phyloP scores from a whole-genome alignment of 2,888 invertebrate genomes.

The Ethmia dodecea region DNA sequence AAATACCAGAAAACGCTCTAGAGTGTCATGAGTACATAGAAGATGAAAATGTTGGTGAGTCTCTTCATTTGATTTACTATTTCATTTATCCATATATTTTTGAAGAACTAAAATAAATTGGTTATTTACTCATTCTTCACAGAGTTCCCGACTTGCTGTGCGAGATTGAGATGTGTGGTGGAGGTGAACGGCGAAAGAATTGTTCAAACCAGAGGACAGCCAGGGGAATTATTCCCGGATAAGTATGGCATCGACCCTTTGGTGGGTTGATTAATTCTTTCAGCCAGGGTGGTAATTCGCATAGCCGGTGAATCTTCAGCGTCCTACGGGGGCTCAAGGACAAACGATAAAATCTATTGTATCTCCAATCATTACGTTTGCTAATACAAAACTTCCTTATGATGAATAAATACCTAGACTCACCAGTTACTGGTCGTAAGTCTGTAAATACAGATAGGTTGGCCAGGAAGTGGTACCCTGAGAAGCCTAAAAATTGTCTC shows the following conservation, averaged over 20 bases:
- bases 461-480: too few species aligned
- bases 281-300: too few species aligned
- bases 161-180: conserved; percentile 62
- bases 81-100: neutral
- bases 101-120: neutral
- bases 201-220: conserved; percentile 67
- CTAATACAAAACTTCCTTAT: too few species aligned
- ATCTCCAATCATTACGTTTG: too few species aligned
- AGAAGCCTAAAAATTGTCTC: too few species aligned
- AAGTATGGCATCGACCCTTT: conserved; percentile 58
- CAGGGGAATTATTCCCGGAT: conserved; percentile 69
- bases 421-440: too few species aligned
- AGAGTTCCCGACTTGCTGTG: conserved; percentile 72
- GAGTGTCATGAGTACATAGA: conserved; percentile 72
- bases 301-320: too few species aligned
- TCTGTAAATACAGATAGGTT: too few species aligned
- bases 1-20: conserved; percentile 69
- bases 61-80: neutral
- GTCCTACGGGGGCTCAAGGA: too few species aligned
- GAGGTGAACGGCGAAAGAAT: conserved; percentile 67
- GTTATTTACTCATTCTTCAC: neutral
- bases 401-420: too few species aligned
- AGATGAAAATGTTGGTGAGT: conserved; percentile 70
- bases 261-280: too few species aligned
- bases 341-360: too few species aligned